Evolutionary conservation across 1,140 invertebrate genomes (phyloP).

Genomic region (Colletes latitarsis): DNA sequence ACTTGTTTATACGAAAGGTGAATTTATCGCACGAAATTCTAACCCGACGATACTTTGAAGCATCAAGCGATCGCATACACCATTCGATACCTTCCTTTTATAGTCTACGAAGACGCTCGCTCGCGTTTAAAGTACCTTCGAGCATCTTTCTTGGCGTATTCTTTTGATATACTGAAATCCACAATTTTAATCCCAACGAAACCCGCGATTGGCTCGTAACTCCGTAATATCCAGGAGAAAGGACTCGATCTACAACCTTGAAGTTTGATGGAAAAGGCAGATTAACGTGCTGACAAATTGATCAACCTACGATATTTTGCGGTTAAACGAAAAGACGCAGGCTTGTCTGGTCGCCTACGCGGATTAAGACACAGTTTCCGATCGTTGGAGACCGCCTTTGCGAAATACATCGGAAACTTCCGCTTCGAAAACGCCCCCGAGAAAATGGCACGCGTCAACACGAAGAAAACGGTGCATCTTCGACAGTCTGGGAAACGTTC

Average conservation of each 20-base stretch:
- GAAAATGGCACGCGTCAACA: too few species aligned
- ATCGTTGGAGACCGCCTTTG: background rate
- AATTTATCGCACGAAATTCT: background rate
- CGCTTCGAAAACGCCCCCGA: slow-evolving; percentile 1
- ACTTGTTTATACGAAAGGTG: background rate
- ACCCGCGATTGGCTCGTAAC: slow-evolving; percentile 6
- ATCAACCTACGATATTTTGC: slow-evolving; percentile 43
- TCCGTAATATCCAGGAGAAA: slow-evolving; percentile 51
- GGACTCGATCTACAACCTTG: slow-evolving; percentile 43
- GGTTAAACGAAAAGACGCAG: slow-evolving; percentile 22
- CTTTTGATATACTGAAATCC: too few species aligned
- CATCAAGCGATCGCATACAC: background rate
- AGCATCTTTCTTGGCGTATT: too few species aligned
- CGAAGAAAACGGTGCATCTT: too few species aligned
- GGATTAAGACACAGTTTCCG: slow-evolving; percentile 17
- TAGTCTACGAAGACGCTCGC: too few species aligned
- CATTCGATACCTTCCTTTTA: background rate
- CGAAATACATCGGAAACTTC: too few species aligned
- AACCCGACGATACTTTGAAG: background rate
- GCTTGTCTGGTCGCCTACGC: slow-evolving; percentile 25
- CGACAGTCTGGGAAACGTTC: too few species aligned
- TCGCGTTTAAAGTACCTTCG: too few species aligned
- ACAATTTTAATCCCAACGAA: background rate
- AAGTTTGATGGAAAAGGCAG: slow-evolving; percentile 56
- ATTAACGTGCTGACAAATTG: slow-evolving; percentile 51